phyloP scores from a whole-genome alignment of 2,888 invertebrate genomes.

The Tipula helvola region DNA sequence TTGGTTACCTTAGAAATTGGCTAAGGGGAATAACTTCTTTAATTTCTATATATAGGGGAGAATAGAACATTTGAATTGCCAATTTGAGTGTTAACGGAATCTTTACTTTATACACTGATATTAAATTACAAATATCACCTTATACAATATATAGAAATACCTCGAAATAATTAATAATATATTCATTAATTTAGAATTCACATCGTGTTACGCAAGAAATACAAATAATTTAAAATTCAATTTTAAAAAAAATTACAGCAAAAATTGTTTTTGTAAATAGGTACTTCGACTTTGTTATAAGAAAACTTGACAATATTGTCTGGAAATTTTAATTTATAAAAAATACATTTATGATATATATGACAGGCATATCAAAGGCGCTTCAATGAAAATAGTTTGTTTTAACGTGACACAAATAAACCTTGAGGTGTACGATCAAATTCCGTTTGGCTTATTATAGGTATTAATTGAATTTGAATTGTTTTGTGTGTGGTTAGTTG shows the following conservation, averaged over 20 bases:
- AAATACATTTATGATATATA: background rate
- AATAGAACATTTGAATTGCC: background rate
- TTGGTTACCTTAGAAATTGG: background rate
- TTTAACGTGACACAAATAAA: background rate
- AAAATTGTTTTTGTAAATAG: background rate
- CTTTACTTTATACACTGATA: background rate
- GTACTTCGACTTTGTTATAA: background rate
- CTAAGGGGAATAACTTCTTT: background rate
- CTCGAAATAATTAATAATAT: background rate
- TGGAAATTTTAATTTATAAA: background rate
- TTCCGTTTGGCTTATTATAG: background rate
- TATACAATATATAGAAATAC: background rate
- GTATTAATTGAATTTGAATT: background rate
- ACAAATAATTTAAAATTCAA: background rate
- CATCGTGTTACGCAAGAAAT: background rate
- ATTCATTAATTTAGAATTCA: background rate
- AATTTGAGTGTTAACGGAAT: background rate
- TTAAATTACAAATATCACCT: background rate
- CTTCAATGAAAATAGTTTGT: background rate
- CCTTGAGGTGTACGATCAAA: constrained; percentile 4
- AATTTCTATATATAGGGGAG: background rate
- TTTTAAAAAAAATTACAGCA: background rate
- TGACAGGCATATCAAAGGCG: background rate
- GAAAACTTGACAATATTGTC: background rate
- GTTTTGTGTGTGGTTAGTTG: background rate